These are phyloP conservation scores for Pachyramphus minor DNA, from an alignment of 2,113 vertebrate genomes.

Conservation along the genomic window DNA sequence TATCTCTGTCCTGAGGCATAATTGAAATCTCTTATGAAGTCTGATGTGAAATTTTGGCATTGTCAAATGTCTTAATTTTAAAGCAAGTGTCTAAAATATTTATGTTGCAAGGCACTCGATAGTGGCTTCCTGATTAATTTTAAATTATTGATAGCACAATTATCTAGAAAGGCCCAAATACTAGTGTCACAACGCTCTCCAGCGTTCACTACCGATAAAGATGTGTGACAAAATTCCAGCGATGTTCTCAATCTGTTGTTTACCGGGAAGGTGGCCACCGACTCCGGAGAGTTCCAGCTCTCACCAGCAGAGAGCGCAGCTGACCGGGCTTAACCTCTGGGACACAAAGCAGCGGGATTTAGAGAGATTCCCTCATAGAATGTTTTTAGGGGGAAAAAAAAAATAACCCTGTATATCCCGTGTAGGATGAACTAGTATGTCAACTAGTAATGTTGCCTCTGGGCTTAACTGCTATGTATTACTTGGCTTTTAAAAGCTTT, in stretches of 20 bases:
- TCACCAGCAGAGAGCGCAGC: not conserved
- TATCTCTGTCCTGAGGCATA: not conserved
- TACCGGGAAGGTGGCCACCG: rapidly evolving
- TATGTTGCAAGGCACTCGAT: not conserved
- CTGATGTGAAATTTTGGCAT: not conserved
- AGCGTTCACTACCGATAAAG: rapidly evolving
- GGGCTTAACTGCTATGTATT: not conserved
- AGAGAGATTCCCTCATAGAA: rapidly evolving
- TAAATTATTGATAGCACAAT: not conserved
- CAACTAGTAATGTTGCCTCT: not conserved
- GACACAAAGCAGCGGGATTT: not conserved
- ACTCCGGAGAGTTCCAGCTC: not conserved
- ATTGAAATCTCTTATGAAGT: not conserved
- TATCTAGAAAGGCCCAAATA: not conserved
- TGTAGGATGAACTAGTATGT: not conserved
- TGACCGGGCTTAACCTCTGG: not conserved
- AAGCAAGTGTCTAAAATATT: not conserved
- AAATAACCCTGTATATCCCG: not conserved
- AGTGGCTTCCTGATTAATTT: not conserved
- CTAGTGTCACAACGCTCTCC: not conserved
- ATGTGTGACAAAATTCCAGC: not conserved
- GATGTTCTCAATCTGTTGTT: not conserved
- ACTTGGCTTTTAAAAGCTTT: not conserved
- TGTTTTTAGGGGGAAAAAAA: not conserved
- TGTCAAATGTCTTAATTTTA: not conserved